These are phyloP conservation scores for Chloromyia formosa DNA, from an alignment of 2,888 invertebrate genomes.

Conservation along the genomic window DNA sequence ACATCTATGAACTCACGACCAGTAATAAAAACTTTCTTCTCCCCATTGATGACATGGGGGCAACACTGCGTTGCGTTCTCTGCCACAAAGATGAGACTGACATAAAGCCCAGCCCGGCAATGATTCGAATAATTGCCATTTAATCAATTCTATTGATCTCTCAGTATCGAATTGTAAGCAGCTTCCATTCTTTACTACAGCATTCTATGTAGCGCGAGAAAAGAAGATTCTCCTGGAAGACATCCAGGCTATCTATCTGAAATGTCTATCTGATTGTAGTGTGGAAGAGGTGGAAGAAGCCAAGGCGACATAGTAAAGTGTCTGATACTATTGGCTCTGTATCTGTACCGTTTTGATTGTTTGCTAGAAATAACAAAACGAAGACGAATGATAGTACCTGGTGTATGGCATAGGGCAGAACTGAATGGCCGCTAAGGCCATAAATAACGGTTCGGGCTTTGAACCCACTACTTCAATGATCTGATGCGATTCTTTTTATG, in stretches of 20 bases:
- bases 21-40: too few relatives aligned
- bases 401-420: neutral
- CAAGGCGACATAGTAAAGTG: constrained; percentile 38
- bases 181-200: neutral
- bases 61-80: neutral
- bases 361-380: constrained; percentile 16
- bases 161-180: neutral
- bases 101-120: constrained; percentile 18
- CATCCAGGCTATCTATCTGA: constrained; percentile 16
- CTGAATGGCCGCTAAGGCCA: constrained; percentile 37
- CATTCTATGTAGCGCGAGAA: constrained; percentile 7
- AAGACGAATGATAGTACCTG: constrained; percentile 7
- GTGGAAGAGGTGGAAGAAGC: neutral
- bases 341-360: constrained; percentile 42
- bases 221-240: constrained; percentile 19
- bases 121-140: constrained; percentile 40
- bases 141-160: constrained; percentile 36
- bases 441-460: constrained; percentile 41
- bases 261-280: constrained; percentile 2
- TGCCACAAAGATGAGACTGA: constrained; percentile 7
- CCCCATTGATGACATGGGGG: neutral
- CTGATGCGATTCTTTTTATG: constrained; percentile 4
- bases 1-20: too few relatives aligned
- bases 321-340: constrained; percentile 41
- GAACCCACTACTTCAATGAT: constrained; percentile 33